A percentile compares a stretch with the other conserved stretches of the same genome.
Conservation (phyloP, 2,797 vertebrate genomes). For the Siniperca scherzeri region DNA sequence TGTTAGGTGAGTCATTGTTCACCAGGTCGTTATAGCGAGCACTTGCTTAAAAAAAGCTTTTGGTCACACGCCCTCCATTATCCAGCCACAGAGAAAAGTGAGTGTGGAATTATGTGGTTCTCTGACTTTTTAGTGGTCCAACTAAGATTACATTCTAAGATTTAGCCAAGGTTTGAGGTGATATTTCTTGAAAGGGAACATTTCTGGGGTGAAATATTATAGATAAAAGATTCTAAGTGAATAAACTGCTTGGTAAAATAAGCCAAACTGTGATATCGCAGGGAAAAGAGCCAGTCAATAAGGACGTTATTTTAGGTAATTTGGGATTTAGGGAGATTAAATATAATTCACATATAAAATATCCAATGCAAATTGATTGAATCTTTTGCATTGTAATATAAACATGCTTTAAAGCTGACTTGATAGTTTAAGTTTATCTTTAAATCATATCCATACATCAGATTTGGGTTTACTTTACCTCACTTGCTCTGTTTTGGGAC, state of each 20-base stretch:
- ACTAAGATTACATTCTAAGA: not conserved
- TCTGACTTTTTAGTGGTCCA: not conserved
- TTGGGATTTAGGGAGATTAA: constrained; percentile 1
- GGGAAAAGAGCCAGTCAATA: not conserved
- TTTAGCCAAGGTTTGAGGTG: not conserved
- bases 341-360: constrained; percentile 7
- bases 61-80: not conserved
- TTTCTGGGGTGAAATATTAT: constrained; percentile 2
- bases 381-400: not conserved
- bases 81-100: not conserved
- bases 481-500: not conserved
- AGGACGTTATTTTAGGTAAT: not conserved
- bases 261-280: not conserved
- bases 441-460: not conserved
- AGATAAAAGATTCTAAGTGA: not conserved
- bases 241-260: constrained; percentile 3
- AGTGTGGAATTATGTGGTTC: not conserved
- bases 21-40: constrained; percentile 1
- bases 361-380: not conserved
- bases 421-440: not conserved
- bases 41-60: not conserved
- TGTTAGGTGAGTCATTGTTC: not conserved
- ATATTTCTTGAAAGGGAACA: not conserved
- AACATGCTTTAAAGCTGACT: not conserved
- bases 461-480: not conserved